phyloP scores from a whole-genome alignment of 2,888 invertebrate genomes.

The Dicyrtomina minuta region DNA sequence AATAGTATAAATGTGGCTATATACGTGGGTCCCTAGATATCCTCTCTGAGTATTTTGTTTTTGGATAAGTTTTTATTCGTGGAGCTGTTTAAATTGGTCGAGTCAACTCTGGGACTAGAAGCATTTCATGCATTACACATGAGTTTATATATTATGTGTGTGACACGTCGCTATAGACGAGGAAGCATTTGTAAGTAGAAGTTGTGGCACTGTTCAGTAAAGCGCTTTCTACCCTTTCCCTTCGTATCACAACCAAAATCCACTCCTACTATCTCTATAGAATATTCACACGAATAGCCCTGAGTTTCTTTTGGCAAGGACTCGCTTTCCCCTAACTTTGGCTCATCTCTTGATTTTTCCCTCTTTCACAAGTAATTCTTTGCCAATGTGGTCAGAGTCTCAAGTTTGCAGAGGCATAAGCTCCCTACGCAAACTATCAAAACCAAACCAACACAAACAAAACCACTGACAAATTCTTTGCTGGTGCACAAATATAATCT shows the following conservation, averaged over 20 bases:
- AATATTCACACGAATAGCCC: conserved; percentile 1
- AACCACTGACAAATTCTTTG: too few relatives aligned
- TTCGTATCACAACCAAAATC: neutral
- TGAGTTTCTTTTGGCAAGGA: too few relatives aligned
- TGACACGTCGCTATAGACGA: too few relatives aligned
- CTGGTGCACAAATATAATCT: too few relatives aligned
- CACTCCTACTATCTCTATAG: conserved; percentile 3
- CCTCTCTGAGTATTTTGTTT: neutral
- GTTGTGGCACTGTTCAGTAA: too few relatives aligned
- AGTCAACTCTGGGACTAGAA: conserved; percentile 16
- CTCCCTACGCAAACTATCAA: too few relatives aligned
- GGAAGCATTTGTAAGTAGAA: too few relatives aligned
- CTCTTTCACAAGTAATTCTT: neutral
- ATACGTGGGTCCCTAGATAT: neutral
- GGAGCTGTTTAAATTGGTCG: conserved; percentile 17
- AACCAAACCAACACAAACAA: too few relatives aligned
- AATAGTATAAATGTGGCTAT: too few relatives aligned
- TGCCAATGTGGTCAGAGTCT: too few relatives aligned
- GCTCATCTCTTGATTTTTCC: neutral
- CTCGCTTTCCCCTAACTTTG: neutral
- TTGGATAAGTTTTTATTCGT: conserved; percentile 7
- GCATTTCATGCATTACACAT: conserved; percentile 29
- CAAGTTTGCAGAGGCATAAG: too few relatives aligned
- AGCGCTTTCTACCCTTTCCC: neutral
- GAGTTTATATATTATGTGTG: conserved; percentile 11